Base-by-base conservation (phyloP, 2,888 invertebrate species). In the Andricus quercusramuli region DNA sequence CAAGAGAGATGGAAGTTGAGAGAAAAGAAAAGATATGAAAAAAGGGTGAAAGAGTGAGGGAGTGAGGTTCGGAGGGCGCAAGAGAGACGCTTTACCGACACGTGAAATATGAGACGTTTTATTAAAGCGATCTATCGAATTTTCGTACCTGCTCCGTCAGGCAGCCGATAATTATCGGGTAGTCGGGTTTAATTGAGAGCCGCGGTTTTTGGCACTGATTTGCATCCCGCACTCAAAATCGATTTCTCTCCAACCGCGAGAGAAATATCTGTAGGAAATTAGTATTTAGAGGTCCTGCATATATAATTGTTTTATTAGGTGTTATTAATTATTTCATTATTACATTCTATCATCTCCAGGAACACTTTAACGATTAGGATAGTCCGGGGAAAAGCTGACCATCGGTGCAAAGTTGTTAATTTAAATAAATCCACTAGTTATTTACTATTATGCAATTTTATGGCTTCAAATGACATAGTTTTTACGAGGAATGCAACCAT, bases 101-200 rank as follows among this genome's bases (percentile, higher is more conserved):
- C 44, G 47, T 68, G 68, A 47, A 77, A 77, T 62, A 77, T 59
- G 44, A 59, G 62, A 62, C 37, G 41, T 62, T 62, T 62, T 62
- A 62, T 62, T 56, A 62, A 64, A 62, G 44, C 62, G 77, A 44
- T 62, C 64, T 62, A 44, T 83, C 83, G 79, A 68, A 80, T 82
- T 76, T 80, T 41, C 65, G 79, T 79, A 77, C 51, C 82, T 79
- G 80, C 77, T 77, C 70, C 65, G 80, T 78, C 78, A 13, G 80
- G 25, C 78, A 83, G 78, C 83, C 82, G 80, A 78, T 80, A 83
- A 83, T 83, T 83, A 83, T 83, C 79, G 77, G 68, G 68, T 80
- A 80, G 82, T 83, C 77, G 70, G 76, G 65, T 80, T 82, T 83
- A 83, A 83, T 83, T 83, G 80, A 79, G 79, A 62, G 83, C 79